Conservation (phyloP, 2,888 invertebrate species). For the Lasioglossum villosulum region DNA sequence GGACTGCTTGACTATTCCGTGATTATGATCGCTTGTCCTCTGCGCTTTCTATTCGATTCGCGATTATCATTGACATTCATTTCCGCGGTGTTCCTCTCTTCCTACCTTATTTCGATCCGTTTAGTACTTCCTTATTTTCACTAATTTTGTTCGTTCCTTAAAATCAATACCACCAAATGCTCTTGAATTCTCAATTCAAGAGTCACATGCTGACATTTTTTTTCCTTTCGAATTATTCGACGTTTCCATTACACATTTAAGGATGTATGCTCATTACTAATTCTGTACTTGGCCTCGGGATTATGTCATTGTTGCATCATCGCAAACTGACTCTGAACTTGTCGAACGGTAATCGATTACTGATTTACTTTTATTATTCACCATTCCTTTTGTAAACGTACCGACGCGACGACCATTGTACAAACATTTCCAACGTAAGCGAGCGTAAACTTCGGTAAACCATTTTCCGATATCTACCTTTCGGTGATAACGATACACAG, state of each 20-base stretch:
- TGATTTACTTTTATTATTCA: background rate
- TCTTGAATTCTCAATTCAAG: background rate
- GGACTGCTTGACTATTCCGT: background rate
- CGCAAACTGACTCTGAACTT: background rate
- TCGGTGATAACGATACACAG: background rate
- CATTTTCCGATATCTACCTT: background rate
- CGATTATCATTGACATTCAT: background rate
- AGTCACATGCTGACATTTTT: background rate
- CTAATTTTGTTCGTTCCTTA: background rate
- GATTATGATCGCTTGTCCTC: background rate
- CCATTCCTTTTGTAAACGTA: background rate
- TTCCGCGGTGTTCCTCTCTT: background rate
- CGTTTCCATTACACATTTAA: background rate
- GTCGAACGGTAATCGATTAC: background rate
- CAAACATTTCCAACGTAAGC: background rate
- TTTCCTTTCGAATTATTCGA: background rate
- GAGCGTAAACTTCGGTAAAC: background rate
- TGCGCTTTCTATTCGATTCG: constrained; percentile 3
- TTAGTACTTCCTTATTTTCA: background rate
- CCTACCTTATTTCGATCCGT: no score
- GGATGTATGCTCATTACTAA: background rate
- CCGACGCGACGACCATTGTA: background rate
- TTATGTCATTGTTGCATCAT: background rate
- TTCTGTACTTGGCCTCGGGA: background rate
- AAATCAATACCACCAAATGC: background rate